These are phyloP conservation scores for Dendrocopos noguchii DNA, from an alignment of 2,113 vertebrate genomes.

Conservation along the genomic window DNA sequence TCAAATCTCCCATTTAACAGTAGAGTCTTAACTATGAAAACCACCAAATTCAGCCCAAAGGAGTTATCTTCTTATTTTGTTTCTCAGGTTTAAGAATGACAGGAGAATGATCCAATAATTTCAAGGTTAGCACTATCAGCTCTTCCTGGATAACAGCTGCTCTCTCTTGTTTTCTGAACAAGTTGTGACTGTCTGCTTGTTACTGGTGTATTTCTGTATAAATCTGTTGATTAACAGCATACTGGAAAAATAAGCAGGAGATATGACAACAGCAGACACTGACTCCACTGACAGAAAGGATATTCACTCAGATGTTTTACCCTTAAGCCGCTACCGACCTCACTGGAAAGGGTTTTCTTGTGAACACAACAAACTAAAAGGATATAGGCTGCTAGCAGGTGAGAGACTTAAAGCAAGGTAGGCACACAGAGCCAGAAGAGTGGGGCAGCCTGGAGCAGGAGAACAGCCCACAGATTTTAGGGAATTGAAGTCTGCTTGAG, in stretches of 20 bases:
- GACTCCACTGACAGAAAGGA: neutral
- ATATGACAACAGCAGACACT: neutral
- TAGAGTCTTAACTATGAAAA: neutral
- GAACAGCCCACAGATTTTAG: neutral
- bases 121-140: neutral
- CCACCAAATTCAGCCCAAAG: neutral
- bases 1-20: neutral
- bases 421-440: neutral
- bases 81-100: neutral
- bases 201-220: neutral
- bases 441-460: neutral
- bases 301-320: neutral
- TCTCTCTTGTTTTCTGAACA: neutral
- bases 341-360: neutral
- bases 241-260: neutral
- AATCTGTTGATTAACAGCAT: neutral
- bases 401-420: neutral
- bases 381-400: neutral
- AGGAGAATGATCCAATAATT: neutral
- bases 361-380: neutral
- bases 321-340: neutral
- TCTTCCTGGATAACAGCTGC: neutral
- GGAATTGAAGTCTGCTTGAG: neutral
- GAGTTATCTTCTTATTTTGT: neutral
- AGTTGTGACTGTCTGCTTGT: neutral